Conservation (phyloP, 2,888 invertebrate species). For the Phragmatobia fuliginosa region DNA sequence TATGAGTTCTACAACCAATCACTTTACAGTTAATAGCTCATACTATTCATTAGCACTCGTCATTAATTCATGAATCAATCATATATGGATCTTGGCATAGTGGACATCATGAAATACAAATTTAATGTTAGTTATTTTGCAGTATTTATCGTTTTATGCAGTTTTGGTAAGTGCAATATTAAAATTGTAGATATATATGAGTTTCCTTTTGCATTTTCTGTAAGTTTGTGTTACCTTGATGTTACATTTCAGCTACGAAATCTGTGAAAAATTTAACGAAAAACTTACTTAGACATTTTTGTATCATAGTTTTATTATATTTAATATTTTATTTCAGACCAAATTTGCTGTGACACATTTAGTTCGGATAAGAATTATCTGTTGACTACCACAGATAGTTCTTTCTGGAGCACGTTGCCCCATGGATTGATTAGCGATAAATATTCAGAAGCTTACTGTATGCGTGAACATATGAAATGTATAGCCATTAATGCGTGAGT, state of each 20-base stretch:
- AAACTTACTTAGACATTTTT: too few relatives aligned
- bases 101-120: not conserved
- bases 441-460: conserved; percentile 4
- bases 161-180: not conserved
- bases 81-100: not conserved
- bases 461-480: conserved; percentile 3
- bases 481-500: conserved; percentile 1
- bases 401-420: not conserved
- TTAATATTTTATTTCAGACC: not conserved
- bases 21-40: not conserved
- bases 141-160: not conserved
- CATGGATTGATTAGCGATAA: not conserved
- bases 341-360: not conserved
- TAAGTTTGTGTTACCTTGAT: not conserved
- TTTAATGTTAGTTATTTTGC: not conserved
- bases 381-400: not conserved
- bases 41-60: not conserved
- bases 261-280: too few relatives aligned
- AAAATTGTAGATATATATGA: not conserved
- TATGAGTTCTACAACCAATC: not conserved
- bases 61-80: not conserved
- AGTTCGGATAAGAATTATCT: not conserved
- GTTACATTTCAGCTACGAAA: too few relatives aligned
- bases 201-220: too few relatives aligned
- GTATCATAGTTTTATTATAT: not conserved